Percentiles rank a stretch among this genome's conserved stretches.
Evolutionary conservation across 2,113 vertebrate genomes (phyloP).

Genomic region (Pseudonaja textilis): DNA sequence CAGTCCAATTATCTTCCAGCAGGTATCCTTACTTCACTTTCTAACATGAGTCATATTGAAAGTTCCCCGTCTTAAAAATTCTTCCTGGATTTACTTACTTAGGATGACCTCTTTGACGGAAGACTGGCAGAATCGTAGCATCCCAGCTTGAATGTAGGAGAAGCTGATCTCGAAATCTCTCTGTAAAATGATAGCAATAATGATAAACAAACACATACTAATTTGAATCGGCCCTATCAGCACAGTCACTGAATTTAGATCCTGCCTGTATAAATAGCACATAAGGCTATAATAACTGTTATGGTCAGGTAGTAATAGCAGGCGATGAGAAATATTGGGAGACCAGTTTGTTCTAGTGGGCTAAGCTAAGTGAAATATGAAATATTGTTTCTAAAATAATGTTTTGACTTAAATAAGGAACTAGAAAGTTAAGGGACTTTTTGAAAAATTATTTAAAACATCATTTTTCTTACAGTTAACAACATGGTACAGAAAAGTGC

Average conservation of each 20-base stretch:
- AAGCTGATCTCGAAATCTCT: conserved; percentile 84
- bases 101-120: conserved; percentile 87
- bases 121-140: conserved; percentile 86
- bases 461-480: too few relatives aligned
- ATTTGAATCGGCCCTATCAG: conserved; percentile 27
- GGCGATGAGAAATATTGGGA: too few relatives aligned
- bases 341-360: too few relatives aligned
- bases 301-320: too few relatives aligned
- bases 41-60: background rate
- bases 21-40: background rate
- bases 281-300: background rate
- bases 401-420: too few relatives aligned
- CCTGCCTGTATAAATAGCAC: too few relatives aligned
- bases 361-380: too few relatives aligned
- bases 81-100: conserved; percentile 78
- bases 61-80: background rate
- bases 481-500: too few relatives aligned
- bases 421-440: too few relatives aligned
- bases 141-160: conserved; percentile 75
- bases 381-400: too few relatives aligned
- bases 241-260: conserved; percentile 19
- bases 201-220: conserved; percentile 47
- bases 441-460: too few relatives aligned
- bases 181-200: conserved; percentile 70
- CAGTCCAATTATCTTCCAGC: background rate